Percentiles rank a stretch among this genome's conserved stretches.
Conservation (phyloP, 2,797 vertebrate genomes). For the Clarias laeviceps region DNA sequence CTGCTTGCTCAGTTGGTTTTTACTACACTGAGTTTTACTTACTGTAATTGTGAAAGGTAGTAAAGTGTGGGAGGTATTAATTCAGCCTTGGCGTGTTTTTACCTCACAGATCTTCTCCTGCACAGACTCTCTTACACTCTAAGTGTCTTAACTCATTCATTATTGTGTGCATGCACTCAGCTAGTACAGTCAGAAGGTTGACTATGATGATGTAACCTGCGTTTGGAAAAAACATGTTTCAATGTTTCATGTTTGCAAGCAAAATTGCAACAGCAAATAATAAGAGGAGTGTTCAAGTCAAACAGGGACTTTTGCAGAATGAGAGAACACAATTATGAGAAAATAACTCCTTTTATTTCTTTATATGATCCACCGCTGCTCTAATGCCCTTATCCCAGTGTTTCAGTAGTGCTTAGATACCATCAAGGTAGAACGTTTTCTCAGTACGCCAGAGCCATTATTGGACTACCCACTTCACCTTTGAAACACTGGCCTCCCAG, state of each 20-base stretch:
- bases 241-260: background rate
- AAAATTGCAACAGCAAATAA: background rate
- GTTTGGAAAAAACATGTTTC: background rate
- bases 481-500: too few relatives aligned
- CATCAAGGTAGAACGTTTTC: too few relatives aligned
- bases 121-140: background rate
- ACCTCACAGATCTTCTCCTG: background rate
- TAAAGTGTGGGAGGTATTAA: background rate
- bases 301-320: too few relatives aligned
- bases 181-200: background rate
- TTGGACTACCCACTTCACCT: too few relatives aligned
- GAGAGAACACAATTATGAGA: too few relatives aligned
- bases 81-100: background rate
- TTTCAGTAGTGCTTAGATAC: too few relatives aligned
- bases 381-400: too few relatives aligned
- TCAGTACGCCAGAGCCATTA: too few relatives aligned
- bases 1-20: constrained; percentile 7
- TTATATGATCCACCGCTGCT: too few relatives aligned
- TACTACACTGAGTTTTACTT: background rate
- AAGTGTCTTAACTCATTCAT: background rate
- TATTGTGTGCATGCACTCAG: background rate
- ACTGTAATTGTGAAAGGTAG: background rate
- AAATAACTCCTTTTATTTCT: too few relatives aligned
- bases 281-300: background rate
- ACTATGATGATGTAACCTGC: too few relatives aligned